A percentile compares a stretch with the other conserved stretches of the same genome.
Evolutionary conservation across 64 coral and sea anemone species (phyloP).

Genomic region (Trachythela sp.): DNA sequence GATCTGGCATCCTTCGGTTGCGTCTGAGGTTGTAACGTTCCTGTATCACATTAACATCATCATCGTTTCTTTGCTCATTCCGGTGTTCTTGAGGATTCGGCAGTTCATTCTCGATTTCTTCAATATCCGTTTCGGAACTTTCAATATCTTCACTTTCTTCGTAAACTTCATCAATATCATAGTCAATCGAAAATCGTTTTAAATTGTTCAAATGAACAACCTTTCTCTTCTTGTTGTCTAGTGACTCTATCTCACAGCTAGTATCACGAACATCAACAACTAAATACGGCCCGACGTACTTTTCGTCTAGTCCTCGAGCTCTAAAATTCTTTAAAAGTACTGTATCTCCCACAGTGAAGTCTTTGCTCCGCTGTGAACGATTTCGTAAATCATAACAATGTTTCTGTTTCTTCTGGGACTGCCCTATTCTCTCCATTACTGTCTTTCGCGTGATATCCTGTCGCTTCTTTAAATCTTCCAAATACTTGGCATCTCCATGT

Average conservation of each 20-base stretch:
- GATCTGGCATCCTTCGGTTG: background rate
- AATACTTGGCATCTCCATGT: background rate
- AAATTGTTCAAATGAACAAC: background rate
- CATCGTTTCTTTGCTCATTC: background rate
- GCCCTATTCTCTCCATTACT: background rate
- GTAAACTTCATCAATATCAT: background rate
- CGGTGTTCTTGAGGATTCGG: too few relatives aligned
- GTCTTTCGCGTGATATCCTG: background rate
- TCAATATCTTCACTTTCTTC: background rate
- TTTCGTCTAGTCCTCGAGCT: background rate
- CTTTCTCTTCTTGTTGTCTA: background rate
- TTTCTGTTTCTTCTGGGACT: background rate
- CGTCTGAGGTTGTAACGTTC: background rate
- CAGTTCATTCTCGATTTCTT: background rate
- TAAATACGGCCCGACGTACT: background rate
- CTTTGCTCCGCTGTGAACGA: background rate
- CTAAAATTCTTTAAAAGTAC: conserved; percentile 1
- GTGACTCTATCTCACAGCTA: background rate
- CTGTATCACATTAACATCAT: background rate
- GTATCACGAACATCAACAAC: background rate
- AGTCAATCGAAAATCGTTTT: background rate
- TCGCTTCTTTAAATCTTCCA: background rate
- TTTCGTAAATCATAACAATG: background rate
- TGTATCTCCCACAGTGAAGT: background rate
- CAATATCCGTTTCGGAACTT: background rate